Evolutionary conservation across 2,888 invertebrate species (phyloP).

Genomic region (Seira sanloemensis): DNA sequence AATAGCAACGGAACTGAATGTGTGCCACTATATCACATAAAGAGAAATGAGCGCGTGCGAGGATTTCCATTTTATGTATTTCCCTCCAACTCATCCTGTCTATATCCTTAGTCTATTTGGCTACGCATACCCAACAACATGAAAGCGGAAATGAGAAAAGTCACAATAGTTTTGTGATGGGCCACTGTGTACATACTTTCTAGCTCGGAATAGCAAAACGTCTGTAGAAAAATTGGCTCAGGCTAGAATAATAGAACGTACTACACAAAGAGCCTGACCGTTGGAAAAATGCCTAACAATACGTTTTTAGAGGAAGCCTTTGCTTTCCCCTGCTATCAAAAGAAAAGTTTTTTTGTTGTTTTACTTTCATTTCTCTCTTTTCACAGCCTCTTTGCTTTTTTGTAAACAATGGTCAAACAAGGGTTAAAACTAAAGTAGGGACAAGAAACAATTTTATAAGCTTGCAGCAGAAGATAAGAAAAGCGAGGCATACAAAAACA

Average conservation of each 20-base stretch:
- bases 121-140: neutral
- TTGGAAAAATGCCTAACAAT: neutral
- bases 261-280: neutral
- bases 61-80: conserved; percentile 1
- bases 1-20: neutral
- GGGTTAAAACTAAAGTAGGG: too few relatives aligned
- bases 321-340: neutral
- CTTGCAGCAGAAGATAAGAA: too few relatives aligned
- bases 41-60: too few relatives aligned
- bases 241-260: neutral
- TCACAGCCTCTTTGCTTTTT: neutral
- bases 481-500: neutral
- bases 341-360: neutral
- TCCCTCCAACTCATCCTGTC: neutral
- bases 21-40: neutral
- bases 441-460: too few relatives aligned
- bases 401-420: neutral
- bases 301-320: neutral
- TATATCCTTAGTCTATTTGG: neutral
- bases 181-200: too few relatives aligned
- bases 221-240: neutral
- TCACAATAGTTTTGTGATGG: conserved; percentile 52
- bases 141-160: conserved; percentile 52
- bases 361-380: too few relatives aligned
- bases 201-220: too few relatives aligned